Evolutionary conservation across 2,888 invertebrate species (phyloP), one percentile per base, ranked within the genome.

Genomic region (Perizoma flavofasciatum): DNA sequence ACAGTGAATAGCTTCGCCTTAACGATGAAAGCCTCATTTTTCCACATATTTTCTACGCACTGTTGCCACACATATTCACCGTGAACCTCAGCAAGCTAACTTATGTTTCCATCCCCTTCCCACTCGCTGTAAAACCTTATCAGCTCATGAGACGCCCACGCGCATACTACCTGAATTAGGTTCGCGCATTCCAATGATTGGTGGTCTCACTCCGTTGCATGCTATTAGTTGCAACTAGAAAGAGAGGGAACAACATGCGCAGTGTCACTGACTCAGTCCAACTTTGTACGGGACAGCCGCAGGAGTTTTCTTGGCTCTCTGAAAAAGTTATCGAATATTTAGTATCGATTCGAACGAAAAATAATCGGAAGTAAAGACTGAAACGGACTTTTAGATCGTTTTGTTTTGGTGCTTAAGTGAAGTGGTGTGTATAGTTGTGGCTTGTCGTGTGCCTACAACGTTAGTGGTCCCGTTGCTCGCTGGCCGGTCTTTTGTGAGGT

Each of bases 241-340:
- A 75, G 83, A 79, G 88, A 86, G 68, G 69, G 76, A 69, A 67
- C 64, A 70, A 79, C 75, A 65, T 85, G 87, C 86, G 86, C 88
- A 89, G 85, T 89, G 90, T 89, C 91, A 90, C 78, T 91, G 91
- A 91, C 91, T 87, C 85, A 88, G 88, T 88, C 72, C 74, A 76
- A 77, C 75, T 75, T 73, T 66, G 82, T 71, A 72, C 81, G 79
- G 83, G 81, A 79, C 77, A 70, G 75, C 59, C 70, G 79, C 72
- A 68, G 73, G 74, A 76, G 73, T 74, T 66, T 71, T 61, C 68
- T 61, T 57, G 54, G 61, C 47, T 54, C 65, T 70, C 69, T 63
- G 68, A 59, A 64, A 63, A 67, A 71, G 68, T 68, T 65, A 72
- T 72, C 65, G 58, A 66, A 66, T 59, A 52, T 62, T 22, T 55